Percentiles rank a stretch among this genome's conserved stretches.
Conservation (phyloP, 2,113 vertebrate genomes). For the Misgurnus anguillicaudatus region DNA sequence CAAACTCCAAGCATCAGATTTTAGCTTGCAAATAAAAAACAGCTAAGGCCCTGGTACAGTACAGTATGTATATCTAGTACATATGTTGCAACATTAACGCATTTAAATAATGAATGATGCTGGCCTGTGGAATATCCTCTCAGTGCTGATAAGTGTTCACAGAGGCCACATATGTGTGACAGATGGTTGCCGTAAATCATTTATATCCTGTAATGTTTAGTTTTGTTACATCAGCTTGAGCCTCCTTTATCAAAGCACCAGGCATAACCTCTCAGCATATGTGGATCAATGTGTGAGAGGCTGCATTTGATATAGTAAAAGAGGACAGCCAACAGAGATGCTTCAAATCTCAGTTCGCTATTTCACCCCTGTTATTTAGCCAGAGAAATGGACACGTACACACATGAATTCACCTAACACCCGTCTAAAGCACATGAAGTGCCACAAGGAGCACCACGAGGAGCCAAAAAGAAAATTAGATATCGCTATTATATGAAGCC, state of each 20-base stretch:
- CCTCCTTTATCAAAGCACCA: constrained; percentile 40
- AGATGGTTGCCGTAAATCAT: constrained; percentile 53
- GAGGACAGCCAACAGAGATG: constrained; percentile 8
- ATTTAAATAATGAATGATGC: constrained; percentile 52
- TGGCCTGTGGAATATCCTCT: constrained; percentile 16
- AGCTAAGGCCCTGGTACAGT: neutral
- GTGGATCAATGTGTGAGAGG: constrained; percentile 20
- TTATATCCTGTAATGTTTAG: constrained; percentile 52
- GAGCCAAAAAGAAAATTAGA: constrained; percentile 30
- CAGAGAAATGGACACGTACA: neutral
- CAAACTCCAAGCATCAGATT: neutral
- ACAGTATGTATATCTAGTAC: constrained; percentile 5
- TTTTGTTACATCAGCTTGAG: constrained; percentile 52
- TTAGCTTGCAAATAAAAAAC: constrained; percentile 18
- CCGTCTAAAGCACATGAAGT: neutral
- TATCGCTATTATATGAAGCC: constrained; percentile 22
- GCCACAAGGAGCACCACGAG: neutral
- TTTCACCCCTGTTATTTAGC: constrained; percentile 14
- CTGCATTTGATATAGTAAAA: constrained; percentile 4
- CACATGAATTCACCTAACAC: neutral
- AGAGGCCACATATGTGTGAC: constrained; percentile 41
- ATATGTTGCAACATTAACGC: constrained; percentile 29
- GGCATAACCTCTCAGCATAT: constrained; percentile 29
- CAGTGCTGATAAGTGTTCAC: constrained; percentile 25
- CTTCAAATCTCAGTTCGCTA: constrained; percentile 1